These are phyloP conservation scores for Ictalurus furcatus DNA, from an alignment of 2,113 vertebrate genomes.

Conservation along the genomic window DNA sequence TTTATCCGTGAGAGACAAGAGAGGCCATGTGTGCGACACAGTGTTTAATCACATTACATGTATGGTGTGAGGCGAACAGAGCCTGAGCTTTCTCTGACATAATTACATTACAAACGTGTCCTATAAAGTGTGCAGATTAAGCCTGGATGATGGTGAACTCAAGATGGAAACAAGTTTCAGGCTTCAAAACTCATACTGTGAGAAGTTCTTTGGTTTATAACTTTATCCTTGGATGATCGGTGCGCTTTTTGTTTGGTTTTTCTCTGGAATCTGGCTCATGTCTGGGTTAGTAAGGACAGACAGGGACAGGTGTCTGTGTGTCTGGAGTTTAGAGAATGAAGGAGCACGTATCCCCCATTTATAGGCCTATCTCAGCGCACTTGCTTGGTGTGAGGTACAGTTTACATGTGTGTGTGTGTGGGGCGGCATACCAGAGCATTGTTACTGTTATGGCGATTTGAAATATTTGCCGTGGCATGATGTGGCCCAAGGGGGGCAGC, in stretches of 20 bases:
- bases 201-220: neutral
- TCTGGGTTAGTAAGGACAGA: constrained; percentile 28
- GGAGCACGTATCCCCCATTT: constrained; percentile 55
- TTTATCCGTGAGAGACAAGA: neutral
- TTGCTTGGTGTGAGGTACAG: constrained; percentile 58
- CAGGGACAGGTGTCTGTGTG: constrained; percentile 64
- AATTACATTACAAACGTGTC: constrained; percentile 19
- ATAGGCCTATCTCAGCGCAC: constrained; percentile 52
- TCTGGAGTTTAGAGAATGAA: constrained; percentile 62
- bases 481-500: constrained; percentile 65
- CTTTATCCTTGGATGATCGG: neutral
- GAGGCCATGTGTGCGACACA: constrained; percentile 10
- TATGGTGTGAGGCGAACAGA: constrained; percentile 14
- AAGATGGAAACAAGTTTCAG: neutral
- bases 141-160: neutral
- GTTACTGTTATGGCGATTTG: constrained; percentile 69
- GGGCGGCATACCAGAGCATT: constrained; percentile 62
- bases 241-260: neutral
- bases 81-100: constrained; percentile 13
- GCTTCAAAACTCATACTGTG: neutral
- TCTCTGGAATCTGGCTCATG: neutral
- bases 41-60: constrained; percentile 7
- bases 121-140: neutral
- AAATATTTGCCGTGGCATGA: constrained; percentile 65
- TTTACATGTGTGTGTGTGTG: constrained; percentile 58